A percentile compares a stretch with the other conserved stretches of the same genome.
Conservation (phyloP, 2,797 vertebrate genomes). For the Momotus momota region DNA sequence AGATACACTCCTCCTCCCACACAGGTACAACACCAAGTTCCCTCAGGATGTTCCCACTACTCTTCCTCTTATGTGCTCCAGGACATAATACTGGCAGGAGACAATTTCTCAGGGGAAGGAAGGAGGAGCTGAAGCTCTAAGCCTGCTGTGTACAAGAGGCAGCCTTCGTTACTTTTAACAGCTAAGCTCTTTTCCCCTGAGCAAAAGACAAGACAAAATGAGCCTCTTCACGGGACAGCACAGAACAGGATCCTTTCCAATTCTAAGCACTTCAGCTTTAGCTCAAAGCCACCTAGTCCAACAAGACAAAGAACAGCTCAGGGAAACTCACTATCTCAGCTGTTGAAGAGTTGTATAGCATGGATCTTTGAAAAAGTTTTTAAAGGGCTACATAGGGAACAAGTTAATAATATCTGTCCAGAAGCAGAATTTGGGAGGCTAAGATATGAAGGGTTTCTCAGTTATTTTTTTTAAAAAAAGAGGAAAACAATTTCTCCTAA, state of each 20-base stretch:
- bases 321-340: neutral
- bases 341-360: neutral
- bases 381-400: neutral
- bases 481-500: neutral
- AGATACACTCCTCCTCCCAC: neutral
- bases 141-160: neutral
- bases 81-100: neutral
- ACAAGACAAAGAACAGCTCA: neutral
- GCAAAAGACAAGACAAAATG: neutral
- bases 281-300: neutral
- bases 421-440: neutral
- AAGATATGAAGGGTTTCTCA: neutral
- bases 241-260: neutral
- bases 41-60: neutral
- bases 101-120: neutral
- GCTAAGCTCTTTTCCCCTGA: neutral
- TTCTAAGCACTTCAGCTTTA: neutral
- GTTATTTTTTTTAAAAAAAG: neutral
- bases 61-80: neutral
- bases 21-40: neutral
- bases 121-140: neutral
- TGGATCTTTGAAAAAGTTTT: neutral
- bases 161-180: neutral
- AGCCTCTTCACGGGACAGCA: neutral
- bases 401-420: neutral